Conservation (phyloP, 2,888 invertebrate species). For the Lepidonotus clava region DNA sequence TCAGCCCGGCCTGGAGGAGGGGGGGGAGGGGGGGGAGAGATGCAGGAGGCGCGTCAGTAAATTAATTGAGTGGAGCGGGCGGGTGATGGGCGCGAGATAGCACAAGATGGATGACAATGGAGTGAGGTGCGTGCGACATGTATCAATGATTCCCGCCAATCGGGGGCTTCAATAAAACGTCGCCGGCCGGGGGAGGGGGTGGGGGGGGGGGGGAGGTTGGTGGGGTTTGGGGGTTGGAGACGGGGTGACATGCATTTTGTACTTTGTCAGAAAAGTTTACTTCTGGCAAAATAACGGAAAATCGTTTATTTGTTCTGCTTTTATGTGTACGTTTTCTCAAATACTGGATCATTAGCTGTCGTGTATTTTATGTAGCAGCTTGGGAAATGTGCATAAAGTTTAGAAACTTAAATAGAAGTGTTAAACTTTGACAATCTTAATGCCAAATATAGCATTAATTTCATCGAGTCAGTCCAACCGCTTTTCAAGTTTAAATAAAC, state of each 20-base stretch:
- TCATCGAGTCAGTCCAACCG: too few relatives aligned
- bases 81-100: constrained; percentile 50
- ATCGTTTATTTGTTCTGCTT: too few relatives aligned
- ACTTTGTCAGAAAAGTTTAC: too few relatives aligned
- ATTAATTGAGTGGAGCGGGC: constrained; percentile 51
- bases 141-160: constrained; percentile 49
- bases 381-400: too few relatives aligned
- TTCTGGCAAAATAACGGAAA: too few relatives aligned
- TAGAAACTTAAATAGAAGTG: too few relatives aligned
- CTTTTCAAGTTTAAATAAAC: too few relatives aligned
- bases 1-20: not conserved
- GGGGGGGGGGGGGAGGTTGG: not conserved
- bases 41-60: constrained; percentile 16
- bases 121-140: constrained; percentile 42
- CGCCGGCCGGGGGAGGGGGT: not conserved
- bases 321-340: too few relatives aligned
- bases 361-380: too few relatives aligned
- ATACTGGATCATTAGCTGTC: too few relatives aligned
- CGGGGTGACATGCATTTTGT: not conserved
- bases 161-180: not conserved
- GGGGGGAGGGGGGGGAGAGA: not conserved
- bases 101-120: constrained; percentile 52
- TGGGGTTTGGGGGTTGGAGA: not conserved
- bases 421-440: too few relatives aligned
- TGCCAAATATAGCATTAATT: too few relatives aligned